Evolutionary conservation across 2,888 invertebrate genomes (phyloP).

Genomic region (Scaptomyza reducta): DNA sequence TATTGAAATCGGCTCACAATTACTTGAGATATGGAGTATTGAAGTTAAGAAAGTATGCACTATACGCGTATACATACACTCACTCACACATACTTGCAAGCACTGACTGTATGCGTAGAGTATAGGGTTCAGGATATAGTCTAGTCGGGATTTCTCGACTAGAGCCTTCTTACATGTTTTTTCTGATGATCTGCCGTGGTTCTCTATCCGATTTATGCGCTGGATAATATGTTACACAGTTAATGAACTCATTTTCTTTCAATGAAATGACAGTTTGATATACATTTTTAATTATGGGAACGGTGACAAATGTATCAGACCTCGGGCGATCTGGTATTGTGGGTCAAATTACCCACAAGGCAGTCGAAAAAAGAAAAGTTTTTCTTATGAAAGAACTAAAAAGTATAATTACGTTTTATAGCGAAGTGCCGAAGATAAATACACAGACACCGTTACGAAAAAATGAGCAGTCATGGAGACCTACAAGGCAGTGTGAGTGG

Average conservation of each 20-base stretch:
- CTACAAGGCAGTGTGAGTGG: constrained; percentile 26
- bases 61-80: no score
- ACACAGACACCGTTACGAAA: constrained; percentile 19
- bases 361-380: constrained; percentile 7
- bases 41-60: no score
- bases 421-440: constrained; percentile 14
- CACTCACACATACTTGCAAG: no score
- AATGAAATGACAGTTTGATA: constrained; percentile 30
- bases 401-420: constrained; percentile 24
- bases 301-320: constrained; percentile 42
- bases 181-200: no score
- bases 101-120: no score
- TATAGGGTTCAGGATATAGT: no score
- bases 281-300: constrained; percentile 57
- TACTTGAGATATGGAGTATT: no score
- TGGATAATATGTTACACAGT: no score
- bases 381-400: constrained; percentile 13
- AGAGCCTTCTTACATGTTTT: no score
- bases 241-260: not conserved
- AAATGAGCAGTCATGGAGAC: constrained; percentile 57
- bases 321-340: constrained; percentile 11
- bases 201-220: no score
- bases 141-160: no score
- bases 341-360: constrained; percentile 50
- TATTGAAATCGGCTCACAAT: no score